Evolutionary conservation across 2,888 invertebrate genomes (phyloP), one percentile per base, ranked within the genome.

Genomic region (Volucella zonaria): DNA sequence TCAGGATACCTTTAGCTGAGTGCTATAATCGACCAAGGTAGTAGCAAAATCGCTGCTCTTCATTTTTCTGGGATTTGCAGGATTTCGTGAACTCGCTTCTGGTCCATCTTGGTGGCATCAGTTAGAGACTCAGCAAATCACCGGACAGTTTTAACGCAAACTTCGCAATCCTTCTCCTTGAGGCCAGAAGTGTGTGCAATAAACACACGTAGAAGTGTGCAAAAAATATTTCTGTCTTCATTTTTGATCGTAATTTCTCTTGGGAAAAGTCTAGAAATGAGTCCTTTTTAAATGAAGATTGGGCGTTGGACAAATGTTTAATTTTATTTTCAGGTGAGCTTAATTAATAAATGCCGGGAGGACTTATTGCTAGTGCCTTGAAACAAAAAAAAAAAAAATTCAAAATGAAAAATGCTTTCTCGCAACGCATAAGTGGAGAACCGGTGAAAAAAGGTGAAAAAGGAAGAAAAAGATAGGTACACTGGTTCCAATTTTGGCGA

Each of bases 31-130:
- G 99, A 12, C 99, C 99, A 87, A 99, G 93, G 91, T 99, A 99
- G 92, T 99, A 99, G 92, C 99, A 99, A 92, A 99, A 97, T 93
- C 98, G 94, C 90, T 99, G 96, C 90, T 98, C 98, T 92, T 98
- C 97, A 89, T 95, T 95, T 92, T 96, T 98, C 2, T 95, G 93
- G 18, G 92, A 93, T 92, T 96, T 96, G 92, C 99, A 99, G 91
- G 94, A 97, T 88, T 95, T 95, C 91, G 94, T 96, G 90, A 99
- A 98, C 88, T 95, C 95, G 2, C 92, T 91, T 92, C 98, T 94
- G 93, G 87, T 96, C 94, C 87, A 94, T 95, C 89, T 95, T 96
- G 3, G 94, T 93, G 82, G 94, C 93, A 58, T 95, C 95, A 87
- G 94, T 91, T 89, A 98, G 92, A 86, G 94, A 93, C 82, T 94